phyloP scores from a whole-genome alignment of 2,113 vertebrate species.

The Gulo gulo region DNA sequence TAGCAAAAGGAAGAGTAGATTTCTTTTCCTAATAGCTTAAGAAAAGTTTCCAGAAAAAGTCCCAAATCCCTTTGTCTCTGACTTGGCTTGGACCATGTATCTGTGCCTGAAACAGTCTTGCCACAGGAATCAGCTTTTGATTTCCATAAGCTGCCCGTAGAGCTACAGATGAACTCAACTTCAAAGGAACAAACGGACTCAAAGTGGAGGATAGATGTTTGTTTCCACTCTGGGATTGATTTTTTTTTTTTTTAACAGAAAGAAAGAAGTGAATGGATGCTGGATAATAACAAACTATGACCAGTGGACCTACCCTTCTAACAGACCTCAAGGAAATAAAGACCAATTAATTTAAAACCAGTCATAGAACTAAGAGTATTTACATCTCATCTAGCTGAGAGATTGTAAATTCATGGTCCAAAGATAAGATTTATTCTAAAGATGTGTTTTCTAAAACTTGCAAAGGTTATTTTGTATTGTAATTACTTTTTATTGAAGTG shows the following conservation, averaged over 20 bases:
- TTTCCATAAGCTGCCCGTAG: neutral
- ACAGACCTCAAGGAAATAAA: neutral
- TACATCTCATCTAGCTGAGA: neutral
- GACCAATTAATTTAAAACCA: slow-evolving; percentile 21
- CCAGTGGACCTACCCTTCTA: neutral
- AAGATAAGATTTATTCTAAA: neutral
- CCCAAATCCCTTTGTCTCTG: neutral
- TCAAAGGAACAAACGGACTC: neutral
- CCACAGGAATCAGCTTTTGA: neutral
- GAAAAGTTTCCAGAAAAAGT: neutral
- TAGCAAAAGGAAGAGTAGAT: neutral
- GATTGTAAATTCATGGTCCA: neutral
- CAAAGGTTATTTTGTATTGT: neutral
- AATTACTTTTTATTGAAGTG: neutral
- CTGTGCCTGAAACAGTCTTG: neutral
- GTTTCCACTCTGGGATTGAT: neutral
- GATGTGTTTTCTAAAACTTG: neutral
- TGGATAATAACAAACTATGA: neutral
- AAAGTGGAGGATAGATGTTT: neutral
- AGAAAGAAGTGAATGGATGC: neutral
- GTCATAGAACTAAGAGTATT: neutral
- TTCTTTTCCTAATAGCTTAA: neutral
- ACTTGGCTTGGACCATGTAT: neutral
- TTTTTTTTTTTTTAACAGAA: neutral
- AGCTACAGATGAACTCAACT: neutral